Conservation (phyloP, 1,140 invertebrate genomes). For the Trichogramma pretiosum region DNA sequence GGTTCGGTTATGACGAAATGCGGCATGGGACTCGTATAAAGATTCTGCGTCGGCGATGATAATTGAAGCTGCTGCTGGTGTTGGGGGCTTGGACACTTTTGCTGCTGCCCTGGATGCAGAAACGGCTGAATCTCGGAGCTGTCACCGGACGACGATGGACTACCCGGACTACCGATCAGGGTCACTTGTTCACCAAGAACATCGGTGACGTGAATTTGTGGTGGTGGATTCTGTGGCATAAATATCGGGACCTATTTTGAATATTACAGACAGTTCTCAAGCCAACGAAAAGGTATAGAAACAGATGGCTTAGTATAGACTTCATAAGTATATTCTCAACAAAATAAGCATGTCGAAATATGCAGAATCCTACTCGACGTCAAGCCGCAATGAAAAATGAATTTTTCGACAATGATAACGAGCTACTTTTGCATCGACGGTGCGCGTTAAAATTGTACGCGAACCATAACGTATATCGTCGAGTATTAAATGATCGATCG, state of each 20-base stretch:
- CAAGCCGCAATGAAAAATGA: no score
- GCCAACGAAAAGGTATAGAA: conserved; percentile 3
- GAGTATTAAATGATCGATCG: no score
- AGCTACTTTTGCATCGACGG: no score
- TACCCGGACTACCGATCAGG: conserved; percentile 57
- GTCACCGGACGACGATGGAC: conserved; percentile 40
- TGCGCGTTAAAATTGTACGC: no score
- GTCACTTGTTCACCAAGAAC: conserved; percentile 76
- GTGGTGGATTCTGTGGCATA: conserved; percentile 52
- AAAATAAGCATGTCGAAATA: no score
- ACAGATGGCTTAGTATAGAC: neutral
- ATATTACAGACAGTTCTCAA: conserved; percentile 15
- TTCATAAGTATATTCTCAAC: neutral
- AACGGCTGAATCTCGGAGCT: no score
- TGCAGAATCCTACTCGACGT: no score
- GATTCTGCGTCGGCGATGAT: conserved; percentile 33
- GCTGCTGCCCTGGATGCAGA: no score
- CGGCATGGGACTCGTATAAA: conserved; percentile 45
- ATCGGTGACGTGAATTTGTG: conserved; percentile 86
- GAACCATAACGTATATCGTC: no score
- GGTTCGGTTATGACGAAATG: conserved; percentile 65
- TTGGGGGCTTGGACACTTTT: no score
- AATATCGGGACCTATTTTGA: conserved; percentile 11
- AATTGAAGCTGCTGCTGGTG: no score
- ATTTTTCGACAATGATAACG: no score